phyloP scores from a whole-genome alignment of 2,888 invertebrate genomes.

The Diarsia mendica region DNA sequence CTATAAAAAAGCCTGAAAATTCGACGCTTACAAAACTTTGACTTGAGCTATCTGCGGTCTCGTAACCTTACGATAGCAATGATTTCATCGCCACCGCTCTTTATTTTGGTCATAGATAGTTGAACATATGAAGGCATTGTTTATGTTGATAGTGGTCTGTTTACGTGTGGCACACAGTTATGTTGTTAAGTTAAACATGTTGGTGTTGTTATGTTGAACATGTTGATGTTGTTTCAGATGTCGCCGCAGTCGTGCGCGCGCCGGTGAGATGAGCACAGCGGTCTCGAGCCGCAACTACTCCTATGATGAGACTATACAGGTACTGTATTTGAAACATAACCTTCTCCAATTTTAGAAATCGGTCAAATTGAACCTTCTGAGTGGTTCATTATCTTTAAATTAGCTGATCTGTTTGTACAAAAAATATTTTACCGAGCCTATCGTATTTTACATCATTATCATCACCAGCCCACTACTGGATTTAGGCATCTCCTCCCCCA shows the following conservation, averaged over 20 bases:
- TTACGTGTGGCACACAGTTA: conserved; percentile 24
- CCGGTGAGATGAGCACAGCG: conserved; percentile 85
- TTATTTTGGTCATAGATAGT: conserved; percentile 20
- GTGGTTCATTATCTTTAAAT: too few species aligned
- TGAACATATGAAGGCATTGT: conserved; percentile 20
- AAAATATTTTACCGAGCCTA: too few species aligned
- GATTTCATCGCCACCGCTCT: conserved; percentile 8
- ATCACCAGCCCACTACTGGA: not conserved
- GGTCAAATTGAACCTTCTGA: too few species aligned
- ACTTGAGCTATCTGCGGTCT: too few species aligned
- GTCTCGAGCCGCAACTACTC: conserved; percentile 83
- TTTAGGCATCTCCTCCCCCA: not conserved
- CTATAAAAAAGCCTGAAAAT: not conserved
- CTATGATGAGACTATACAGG: conserved; percentile 88
- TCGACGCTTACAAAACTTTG: not conserved
- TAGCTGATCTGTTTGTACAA: not conserved
- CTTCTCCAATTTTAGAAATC: not conserved
- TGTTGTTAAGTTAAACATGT: conserved; percentile 25
- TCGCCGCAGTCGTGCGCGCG: conserved; percentile 80
- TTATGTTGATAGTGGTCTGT: conserved; percentile 42
- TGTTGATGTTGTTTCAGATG: conserved; percentile 75
- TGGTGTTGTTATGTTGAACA: conserved; percentile 36
- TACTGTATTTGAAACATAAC: conserved; percentile 54
- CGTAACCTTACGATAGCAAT: not conserved
- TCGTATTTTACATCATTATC: not conserved